Conservation (phyloP, 2,888 invertebrate species). For the Microchrysa polita region DNA sequence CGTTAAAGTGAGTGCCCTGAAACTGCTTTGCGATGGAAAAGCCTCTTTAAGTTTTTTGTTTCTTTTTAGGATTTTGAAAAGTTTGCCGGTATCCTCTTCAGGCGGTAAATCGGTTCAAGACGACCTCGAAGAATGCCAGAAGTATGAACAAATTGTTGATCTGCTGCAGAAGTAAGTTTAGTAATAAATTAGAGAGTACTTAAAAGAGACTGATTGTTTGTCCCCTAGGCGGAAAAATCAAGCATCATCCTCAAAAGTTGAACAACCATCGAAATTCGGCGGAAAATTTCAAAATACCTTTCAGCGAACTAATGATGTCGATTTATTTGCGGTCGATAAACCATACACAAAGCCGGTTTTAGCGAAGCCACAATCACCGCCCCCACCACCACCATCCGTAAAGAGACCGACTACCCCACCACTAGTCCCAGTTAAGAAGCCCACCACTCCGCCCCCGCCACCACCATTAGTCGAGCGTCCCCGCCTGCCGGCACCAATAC, state of each 20-base stretch:
- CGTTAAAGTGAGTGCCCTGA: slow-evolving; percentile 68
- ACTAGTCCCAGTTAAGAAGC: slow-evolving; percentile 48
- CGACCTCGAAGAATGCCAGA: slow-evolving; percentile 57
- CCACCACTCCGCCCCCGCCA: slow-evolving; percentile 44
- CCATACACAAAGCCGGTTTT: neutral
- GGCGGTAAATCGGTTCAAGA: slow-evolving; percentile 55
- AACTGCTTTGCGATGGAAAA: neutral
- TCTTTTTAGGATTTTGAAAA: slow-evolving; percentile 69
- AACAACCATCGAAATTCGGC: slow-evolving; percentile 5
- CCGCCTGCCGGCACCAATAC: slow-evolving; percentile 61
- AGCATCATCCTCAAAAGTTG: neutral
- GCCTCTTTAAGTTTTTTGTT: slow-evolving; percentile 11
- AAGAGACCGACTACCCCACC: slow-evolving; percentile 48
- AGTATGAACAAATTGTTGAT: slow-evolving; percentile 61
- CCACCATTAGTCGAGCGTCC: slow-evolving; percentile 50
- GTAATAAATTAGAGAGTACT: neutral
- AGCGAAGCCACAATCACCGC: neutral
- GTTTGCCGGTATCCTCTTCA: slow-evolving; percentile 74
- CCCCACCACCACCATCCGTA: slow-evolving; percentile 39
- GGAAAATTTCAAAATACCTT: slow-evolving; percentile 9
- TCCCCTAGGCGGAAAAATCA: neutral
- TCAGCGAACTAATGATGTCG: neutral
- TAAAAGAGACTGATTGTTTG: neutral
- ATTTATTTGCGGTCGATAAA: neutral
- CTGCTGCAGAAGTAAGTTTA: slow-evolving; percentile 50